Evolutionary conservation across 1,140 invertebrate species (phyloP).

Genomic region (Drosophila albomicans): DNA sequence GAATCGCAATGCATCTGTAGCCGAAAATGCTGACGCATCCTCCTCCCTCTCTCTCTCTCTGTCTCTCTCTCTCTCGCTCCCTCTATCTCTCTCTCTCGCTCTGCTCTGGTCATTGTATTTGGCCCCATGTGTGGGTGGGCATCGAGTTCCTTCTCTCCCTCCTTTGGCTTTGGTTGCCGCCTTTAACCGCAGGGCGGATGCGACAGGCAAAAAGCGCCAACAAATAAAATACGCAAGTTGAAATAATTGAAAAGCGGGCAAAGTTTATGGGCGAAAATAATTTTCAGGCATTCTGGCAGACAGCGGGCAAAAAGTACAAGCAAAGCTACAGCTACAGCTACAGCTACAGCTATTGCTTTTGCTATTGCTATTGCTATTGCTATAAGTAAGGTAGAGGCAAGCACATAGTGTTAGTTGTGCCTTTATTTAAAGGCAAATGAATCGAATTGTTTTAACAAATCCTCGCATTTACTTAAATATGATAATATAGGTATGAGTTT

Average conservation of each 20-base stretch:
- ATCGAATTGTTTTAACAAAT: too few relatives aligned
- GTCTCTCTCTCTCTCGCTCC: neutral
- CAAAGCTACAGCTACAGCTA: neutral
- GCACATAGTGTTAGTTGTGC: too few relatives aligned
- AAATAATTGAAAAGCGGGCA: constrained; percentile 71
- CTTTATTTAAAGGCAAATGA: too few relatives aligned
- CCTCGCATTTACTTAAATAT: too few relatives aligned
- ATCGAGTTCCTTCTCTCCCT: neutral
- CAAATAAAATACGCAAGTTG: constrained; percentile 56
- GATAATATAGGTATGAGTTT: too few relatives aligned
- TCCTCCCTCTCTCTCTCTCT: neutral
- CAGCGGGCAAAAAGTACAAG: neutral
- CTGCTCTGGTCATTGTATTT: constrained; percentile 29
- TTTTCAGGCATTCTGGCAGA: constrained; percentile 38
- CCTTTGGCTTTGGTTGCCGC: constrained; percentile 5
- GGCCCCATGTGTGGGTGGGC: constrained; percentile 37
- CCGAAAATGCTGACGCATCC: constrained; percentile 57
- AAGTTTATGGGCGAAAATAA: constrained; percentile 67
- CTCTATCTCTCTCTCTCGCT: neutral
- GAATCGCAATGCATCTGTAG: constrained; percentile 59
- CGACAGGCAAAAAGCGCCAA: constrained; percentile 40
- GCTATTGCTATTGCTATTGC: too few relatives aligned
- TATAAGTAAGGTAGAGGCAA: too few relatives aligned
- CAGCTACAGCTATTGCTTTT: too few relatives aligned
- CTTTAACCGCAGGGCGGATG: constrained; percentile 44